Evolutionary conservation across 2,888 invertebrate species (phyloP).

Genomic region (Cryptocephalus primarius): DNA sequence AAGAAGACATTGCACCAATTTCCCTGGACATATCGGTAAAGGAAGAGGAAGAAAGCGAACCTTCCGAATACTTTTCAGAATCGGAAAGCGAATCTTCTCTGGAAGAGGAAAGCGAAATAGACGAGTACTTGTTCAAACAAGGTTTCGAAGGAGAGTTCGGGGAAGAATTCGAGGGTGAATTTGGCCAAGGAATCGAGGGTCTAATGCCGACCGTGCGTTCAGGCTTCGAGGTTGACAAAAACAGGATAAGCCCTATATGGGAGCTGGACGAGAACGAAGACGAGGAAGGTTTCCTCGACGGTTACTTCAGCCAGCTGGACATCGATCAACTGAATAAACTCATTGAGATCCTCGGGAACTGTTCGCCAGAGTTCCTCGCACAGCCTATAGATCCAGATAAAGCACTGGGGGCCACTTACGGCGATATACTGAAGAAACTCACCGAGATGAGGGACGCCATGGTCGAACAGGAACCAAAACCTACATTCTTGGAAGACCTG

Average conservation of each 20-base stretch:
- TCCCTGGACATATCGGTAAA: slow-evolving; percentile 9
- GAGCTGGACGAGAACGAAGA: slow-evolving; percentile 3
- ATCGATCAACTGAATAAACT: slow-evolving; percentile 17
- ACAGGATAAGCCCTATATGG: neutral
- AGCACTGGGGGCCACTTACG: slow-evolving; percentile 18
- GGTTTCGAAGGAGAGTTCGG: slow-evolving; percentile 3
- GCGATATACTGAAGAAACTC: slow-evolving; percentile 19
- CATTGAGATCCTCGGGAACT: slow-evolving; percentile 20
- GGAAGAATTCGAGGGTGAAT: slow-evolving; percentile 5
- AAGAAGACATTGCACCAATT: slow-evolving; percentile 20
- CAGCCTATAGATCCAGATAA: slow-evolving; percentile 12
- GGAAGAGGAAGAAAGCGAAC: slow-evolving; percentile 10
- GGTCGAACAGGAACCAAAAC: slow-evolving; percentile 3
- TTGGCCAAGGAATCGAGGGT: neutral
- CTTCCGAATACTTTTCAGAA: neutral
- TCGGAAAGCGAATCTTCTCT: slow-evolving; percentile 6
- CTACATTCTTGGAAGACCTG: slow-evolving; percentile 18
- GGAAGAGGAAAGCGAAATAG: slow-evolving; percentile 8
- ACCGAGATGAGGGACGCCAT: slow-evolving; percentile 12
- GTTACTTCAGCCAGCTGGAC: slow-evolving; percentile 9
- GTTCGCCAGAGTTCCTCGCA: slow-evolving; percentile 18
- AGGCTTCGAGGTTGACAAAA: slow-evolving; percentile 1
- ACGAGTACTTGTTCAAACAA: neutral
- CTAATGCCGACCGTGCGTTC: neutral
- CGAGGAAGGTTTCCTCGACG: slow-evolving; percentile 4